Base-by-base conservation (phyloP, 2,113 vertebrate genomes). In the Propithecus coquereli region DNA sequence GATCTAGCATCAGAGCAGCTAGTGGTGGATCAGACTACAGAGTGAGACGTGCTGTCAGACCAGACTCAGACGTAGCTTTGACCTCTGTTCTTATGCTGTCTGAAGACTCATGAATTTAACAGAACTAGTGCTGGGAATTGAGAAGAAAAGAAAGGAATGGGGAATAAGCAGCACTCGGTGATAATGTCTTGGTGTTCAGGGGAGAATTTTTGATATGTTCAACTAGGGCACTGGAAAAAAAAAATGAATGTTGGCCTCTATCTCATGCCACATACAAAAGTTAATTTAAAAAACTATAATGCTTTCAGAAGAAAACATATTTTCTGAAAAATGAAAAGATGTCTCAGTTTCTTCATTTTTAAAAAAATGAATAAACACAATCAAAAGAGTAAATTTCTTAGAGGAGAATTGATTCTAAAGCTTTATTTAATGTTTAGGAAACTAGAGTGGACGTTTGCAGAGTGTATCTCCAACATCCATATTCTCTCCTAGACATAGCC, bases 31-130 rank as follows among this genome's bases (percentile, higher is more conserved):
- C 18, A 92, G 74, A 79, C 84, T 34, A 77, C 61, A 95, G 74
- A 94, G 82, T 43, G 84, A 87, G 76, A 57, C 37, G 32, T 61
- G 14, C 68, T 3, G 2, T 80, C 76, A 90, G 65, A 45, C 45
- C 47, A 92, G n/a, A 85, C 57, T 45, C 32, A 22, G 71, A 45
- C 47, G n/a, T 91, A 43, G 47, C 88, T 95, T 95, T 95, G 87
- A 82, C 66, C 40, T 96, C 85, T 90, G 77, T 83, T 97, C 79
- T 68, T 59, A 50, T 17, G 22, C 32, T 81, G 65, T 52, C 74
- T 94, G 76, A 94, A 90, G 87, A 96, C 63, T 89, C 77, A 85
- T n/a, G 61, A 96, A 94, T 87, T 96, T 97, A 87, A 95, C 23
- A 96, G 91, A 81, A 91, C 89, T 57, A 87, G 71, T 45, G 79